A percentile compares a stretch with the other conserved stretches of the same genome.
phyloP scores from a whole-genome alignment of 2,113 vertebrate species.

The Merops nubicus region DNA sequence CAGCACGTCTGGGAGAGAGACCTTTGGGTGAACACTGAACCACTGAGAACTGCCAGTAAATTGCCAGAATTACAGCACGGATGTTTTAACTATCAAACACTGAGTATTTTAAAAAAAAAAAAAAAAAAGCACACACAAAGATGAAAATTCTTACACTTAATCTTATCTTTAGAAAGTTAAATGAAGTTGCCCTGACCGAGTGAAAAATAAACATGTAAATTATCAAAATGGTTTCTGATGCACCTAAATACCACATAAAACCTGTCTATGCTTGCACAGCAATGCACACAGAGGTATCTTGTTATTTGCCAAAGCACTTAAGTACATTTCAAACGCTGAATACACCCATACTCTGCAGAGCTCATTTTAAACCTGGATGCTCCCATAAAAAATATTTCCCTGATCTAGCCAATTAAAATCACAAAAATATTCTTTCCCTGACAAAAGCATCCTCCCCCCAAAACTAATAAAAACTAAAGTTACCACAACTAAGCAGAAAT shows the following conservation, averaged over 20 bases:
- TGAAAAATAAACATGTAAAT: background rate
- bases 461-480: background rate
- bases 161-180: background rate
- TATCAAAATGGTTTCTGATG: conserved; percentile 35
- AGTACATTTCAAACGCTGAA: background rate
- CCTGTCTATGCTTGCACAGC: conserved; percentile 39
- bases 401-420: background rate
- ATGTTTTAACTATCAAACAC: background rate
- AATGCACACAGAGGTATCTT: background rate
- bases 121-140: background rate
- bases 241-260: conserved; percentile 23
- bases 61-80: background rate
- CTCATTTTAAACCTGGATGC: background rate
- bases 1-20: background rate
- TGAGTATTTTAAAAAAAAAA: too few relatives aligned
- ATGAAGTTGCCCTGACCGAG: background rate
- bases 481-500: background rate
- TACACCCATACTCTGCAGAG: background rate
- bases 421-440: background rate
- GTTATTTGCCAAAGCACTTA: conserved; percentile 12
- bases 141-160: background rate
- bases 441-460: background rate
- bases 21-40: background rate
- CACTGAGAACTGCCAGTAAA: background rate
- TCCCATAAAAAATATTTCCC: background rate